Percentiles rank a stretch among this genome's conserved stretches.
Conservation (phyloP, 2,888 invertebrate species). For the Pseudococcus viburni region DNA sequence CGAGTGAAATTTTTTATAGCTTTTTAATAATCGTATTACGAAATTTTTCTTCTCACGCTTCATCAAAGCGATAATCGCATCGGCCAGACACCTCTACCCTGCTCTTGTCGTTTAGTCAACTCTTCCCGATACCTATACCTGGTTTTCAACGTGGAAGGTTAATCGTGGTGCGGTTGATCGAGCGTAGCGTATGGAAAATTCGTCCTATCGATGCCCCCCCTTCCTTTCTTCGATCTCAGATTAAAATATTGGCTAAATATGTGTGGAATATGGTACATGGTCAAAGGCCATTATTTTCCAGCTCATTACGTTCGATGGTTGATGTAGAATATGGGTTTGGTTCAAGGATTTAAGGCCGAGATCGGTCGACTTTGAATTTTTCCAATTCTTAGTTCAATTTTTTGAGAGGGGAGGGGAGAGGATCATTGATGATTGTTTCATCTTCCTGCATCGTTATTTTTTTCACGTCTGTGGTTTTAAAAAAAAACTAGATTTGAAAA, state of each 20-base stretch:
- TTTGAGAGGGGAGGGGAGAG: too few species aligned
- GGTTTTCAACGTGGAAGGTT: neutral
- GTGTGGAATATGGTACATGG: neutral
- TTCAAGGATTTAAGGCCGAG: neutral
- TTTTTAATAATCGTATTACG: neutral
- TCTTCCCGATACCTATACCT: neutral
- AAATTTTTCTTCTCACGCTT: neutral
- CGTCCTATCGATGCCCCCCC: neutral
- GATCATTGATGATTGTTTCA: too few species aligned
- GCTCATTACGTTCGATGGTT: neutral
- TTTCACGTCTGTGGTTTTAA: too few species aligned
- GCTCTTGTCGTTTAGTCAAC: neutral
- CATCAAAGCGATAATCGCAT: conserved; percentile 6
- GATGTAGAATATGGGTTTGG: neutral
- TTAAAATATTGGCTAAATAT: neutral
- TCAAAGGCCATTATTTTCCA: neutral
- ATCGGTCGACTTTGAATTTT: too few species aligned
- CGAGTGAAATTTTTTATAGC: neutral
- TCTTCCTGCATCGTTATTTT: too few species aligned
- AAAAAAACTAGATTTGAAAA: too few species aligned
- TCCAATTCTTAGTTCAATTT: too few species aligned
- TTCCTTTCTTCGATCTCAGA: neutral
- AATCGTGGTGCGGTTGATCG: neutral
- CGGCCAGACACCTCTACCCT: neutral
- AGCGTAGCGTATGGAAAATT: neutral